Evolutionary conservation across 2,113 vertebrate species (phyloP).

Genomic region (Tonatia bakeri): DNA sequence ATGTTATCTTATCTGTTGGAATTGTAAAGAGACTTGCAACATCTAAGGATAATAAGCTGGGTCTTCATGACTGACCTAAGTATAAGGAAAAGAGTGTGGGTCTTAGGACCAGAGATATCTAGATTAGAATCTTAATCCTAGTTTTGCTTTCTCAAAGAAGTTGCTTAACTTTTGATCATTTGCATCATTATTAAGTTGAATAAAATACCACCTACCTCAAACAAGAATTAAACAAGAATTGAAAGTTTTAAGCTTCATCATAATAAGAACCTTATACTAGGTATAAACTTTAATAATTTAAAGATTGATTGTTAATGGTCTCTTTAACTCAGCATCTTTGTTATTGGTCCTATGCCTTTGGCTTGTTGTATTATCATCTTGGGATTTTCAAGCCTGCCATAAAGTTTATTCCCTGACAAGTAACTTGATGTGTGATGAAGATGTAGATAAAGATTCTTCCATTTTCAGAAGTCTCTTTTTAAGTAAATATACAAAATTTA

Average conservation of each 20-base stretch:
- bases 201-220: neutral
- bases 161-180: neutral
- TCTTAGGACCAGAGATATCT: neutral
- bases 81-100: neutral
- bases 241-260: neutral
- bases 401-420: neutral
- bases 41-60: neutral
- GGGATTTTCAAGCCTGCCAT: neutral
- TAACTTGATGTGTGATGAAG: neutral
- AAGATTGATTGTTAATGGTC: neutral
- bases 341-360: neutral
- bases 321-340: neutral
- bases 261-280: neutral
- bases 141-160: neutral
- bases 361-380: neutral
- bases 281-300: neutral
- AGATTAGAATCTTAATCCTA: neutral
- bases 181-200: neutral
- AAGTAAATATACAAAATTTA: constrained; percentile 19
- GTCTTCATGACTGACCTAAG: neutral
- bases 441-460: neutral
- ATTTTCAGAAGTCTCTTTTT: constrained; percentile 32
- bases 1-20: neutral
- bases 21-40: neutral
- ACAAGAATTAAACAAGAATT: neutral